phyloP scores from a whole-genome alignment of 1,140 invertebrate genomes.

The Drosophila eugracilis region DNA sequence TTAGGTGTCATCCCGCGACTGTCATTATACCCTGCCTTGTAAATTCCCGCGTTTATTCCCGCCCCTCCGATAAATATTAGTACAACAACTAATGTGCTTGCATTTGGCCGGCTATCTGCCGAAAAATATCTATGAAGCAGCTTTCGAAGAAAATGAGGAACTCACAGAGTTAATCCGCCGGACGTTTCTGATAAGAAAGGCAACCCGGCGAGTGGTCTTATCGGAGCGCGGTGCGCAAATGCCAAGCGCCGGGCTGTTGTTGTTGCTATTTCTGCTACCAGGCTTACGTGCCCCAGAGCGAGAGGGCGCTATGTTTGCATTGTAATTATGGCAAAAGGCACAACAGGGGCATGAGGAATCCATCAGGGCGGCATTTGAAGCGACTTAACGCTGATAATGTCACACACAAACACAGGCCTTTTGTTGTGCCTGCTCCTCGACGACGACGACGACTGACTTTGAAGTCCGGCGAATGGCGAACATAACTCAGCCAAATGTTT shows the following conservation, averaged over 20 bases:
- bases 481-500: slow-evolving; percentile 27
- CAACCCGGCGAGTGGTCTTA: slow-evolving; percentile 41
- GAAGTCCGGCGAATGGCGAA: slow-evolving; percentile 51
- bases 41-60: slow-evolving; percentile 3
- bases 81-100: slow-evolving; percentile 56
- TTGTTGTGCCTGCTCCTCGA: slow-evolving; percentile 7
- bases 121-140: slow-evolving; percentile 16
- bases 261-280: slow-evolving; percentile 36
- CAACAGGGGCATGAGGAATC: slow-evolving; percentile 32
- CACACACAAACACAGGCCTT: slow-evolving; percentile 32
- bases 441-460: slow-evolving; percentile 60
- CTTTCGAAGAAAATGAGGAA: slow-evolving; percentile 18
- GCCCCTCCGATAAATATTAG: slow-evolving; percentile 26
- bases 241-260: slow-evolving; percentile 19
- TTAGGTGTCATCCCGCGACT: slow-evolving; percentile 1
- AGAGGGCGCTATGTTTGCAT: slow-evolving; percentile 31
- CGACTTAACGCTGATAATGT: slow-evolving; percentile 72
- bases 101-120: slow-evolving; percentile 36
- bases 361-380: slow-evolving; percentile 65
- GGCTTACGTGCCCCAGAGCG: slow-evolving; percentile 28
- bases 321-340: slow-evolving; percentile 57
- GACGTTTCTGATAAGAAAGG: slow-evolving; percentile 62
- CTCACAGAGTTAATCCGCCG: slow-evolving; percentile 62
- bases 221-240: slow-evolving; percentile 23
- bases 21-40: slow-evolving; percentile 5